Evolutionary conservation across 2,888 invertebrate species (phyloP), one percentile per base, ranked within the genome.

Genomic region (Ptychoptera contaminata): DNA sequence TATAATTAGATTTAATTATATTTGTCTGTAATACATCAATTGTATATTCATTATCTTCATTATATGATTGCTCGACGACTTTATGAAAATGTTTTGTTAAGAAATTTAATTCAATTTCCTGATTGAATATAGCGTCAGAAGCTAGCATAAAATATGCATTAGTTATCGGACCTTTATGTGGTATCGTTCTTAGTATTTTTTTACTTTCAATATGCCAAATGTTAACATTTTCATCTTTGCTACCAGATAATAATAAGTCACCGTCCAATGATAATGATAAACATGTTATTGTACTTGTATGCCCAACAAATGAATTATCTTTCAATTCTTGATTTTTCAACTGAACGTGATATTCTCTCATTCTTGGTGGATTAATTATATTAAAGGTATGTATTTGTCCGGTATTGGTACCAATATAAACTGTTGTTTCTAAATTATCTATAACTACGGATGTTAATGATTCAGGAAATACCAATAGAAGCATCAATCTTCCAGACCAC

Each of bases 181-280:
- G 63, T 50, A 86, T 68, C 40, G 71, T 77, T 52, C 79, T 73
- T 4, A 85, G 60, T 41, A 83, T 74, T 59, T 90, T 85, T 47
- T 74, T 70, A 58, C 84, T 88, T 7, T 67, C 65, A 45, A 88
- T 74, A 53, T 91, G 81, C 91, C 92, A 93, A 16, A 90, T 58
- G 50, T 79, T 75, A 0, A 88, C 79, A 47, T 71, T 72, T 41
- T 74, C 74, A 65, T 87, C 87, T 48, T 74, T 72, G 0, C 82
- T 79, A 0, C 83, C 90, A 0, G 91, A 87, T 44, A 83, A 68
- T 16, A 93, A 60, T 11, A 74, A 73, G 37, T 71, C 72, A 6
- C 82, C 82, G 59, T 82, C 80, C 34, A 77, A 58, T 9, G 88
- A 85, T 1, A 83, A 68, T 1, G 79, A 76, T 36, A 93, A 60